Evolutionary conservation across 2,888 invertebrate species (phyloP).

Genomic region (Tiphia femorata): DNA sequence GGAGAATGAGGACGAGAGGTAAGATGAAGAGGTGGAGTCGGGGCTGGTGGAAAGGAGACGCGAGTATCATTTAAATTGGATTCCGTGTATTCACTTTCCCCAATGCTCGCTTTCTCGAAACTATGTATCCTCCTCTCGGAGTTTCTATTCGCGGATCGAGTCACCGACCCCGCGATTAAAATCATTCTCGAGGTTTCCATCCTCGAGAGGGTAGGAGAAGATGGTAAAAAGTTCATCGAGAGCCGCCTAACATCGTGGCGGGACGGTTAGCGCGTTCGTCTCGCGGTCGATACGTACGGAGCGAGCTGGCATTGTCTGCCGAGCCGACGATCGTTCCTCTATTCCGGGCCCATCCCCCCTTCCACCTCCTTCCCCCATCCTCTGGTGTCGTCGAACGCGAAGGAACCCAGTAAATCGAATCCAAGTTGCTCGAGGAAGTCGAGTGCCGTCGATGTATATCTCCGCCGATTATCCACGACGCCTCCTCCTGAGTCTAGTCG

Average conservation of each 20-base stretch:
- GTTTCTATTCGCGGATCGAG: constrained; percentile 9
- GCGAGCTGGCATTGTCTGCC: background rate
- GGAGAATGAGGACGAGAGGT: constrained; percentile 7
- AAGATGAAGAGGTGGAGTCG: background rate
- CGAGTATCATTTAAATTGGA: constrained; percentile 57
- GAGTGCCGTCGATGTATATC: background rate
- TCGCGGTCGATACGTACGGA: background rate
- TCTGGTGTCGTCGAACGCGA: background rate
- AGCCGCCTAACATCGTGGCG: background rate
- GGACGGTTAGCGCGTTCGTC: background rate
- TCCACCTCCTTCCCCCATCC: no score
- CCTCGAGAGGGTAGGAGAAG: no score
- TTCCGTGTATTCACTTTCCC: constrained; percentile 46
- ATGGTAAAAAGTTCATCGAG: background rate
- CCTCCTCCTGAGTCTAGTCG: no score
- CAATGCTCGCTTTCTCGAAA: constrained; percentile 31
- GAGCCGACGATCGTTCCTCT: no score
- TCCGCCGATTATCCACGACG: no score
- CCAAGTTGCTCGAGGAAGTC: no score
- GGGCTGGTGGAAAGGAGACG: no score
- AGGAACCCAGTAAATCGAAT: constrained; percentile 17
- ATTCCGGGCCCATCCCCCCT: no score
- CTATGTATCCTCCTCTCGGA: constrained; percentile 38
- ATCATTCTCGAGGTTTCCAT: no score
- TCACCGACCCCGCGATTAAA: background rate